Evolutionary conservation across 2,888 invertebrate genomes (phyloP).

Genomic region (Drosophila leonis): DNA sequence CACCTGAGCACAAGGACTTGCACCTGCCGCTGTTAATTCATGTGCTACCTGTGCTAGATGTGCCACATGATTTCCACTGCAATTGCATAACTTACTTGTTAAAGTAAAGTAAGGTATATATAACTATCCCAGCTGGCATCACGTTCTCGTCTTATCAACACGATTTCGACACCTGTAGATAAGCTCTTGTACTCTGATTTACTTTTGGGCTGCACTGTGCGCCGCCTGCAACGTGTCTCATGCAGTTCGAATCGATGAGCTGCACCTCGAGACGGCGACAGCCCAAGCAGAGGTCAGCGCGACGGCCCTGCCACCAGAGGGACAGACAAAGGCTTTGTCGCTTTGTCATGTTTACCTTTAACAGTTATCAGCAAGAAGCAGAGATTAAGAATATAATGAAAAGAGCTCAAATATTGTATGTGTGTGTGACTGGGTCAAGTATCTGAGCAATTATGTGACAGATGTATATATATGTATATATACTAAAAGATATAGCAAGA

Average conservation of each 20-base stretch:
- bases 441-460: neutral
- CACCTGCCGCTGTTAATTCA: slow-evolving; percentile 24
- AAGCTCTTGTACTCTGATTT: slow-evolving; percentile 48
- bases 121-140: slow-evolving; percentile 33
- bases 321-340: neutral
- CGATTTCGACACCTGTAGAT: slow-evolving; percentile 55
- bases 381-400: slow-evolving; percentile 3
- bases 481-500: neutral
- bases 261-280: slow-evolving; percentile 11
- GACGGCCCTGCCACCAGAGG: slow-evolving; percentile 35
- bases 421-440: slow-evolving; percentile 9
- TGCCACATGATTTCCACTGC: slow-evolving; percentile 5
- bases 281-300: slow-evolving; percentile 26
- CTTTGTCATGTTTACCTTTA: slow-evolving; percentile 7
- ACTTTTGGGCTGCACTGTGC: slow-evolving; percentile 21
- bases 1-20: slow-evolving; percentile 31
- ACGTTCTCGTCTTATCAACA: slow-evolving; percentile 44
- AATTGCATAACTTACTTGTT: slow-evolving; percentile 24
- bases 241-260: slow-evolving; percentile 39
- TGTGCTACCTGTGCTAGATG: slow-evolving; percentile 43
- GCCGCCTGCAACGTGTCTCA: neutral
- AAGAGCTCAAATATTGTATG: slow-evolving; percentile 1
- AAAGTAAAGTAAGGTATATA: neutral
- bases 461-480: too few species aligned
- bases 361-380: neutral